phyloP scores from a whole-genome alignment of 2,888 invertebrate species.

The Plusia festucae region DNA sequence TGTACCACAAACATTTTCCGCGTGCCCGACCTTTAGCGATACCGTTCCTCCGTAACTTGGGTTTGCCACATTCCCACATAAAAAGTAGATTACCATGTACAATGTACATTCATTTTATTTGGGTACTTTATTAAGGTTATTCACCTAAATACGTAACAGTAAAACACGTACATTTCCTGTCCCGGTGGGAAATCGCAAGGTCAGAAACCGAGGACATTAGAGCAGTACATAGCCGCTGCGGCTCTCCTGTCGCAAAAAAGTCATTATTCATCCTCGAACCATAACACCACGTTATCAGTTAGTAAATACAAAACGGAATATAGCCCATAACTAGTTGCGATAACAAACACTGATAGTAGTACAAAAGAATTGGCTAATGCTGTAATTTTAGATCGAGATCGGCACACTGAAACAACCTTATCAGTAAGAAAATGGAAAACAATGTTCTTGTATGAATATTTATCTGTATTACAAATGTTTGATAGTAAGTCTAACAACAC shows the following conservation, averaged over 20 bases:
- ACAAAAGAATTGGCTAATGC: conserved; percentile 64
- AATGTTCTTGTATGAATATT: conserved; percentile 26
- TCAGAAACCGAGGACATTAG: conserved; percentile 54
- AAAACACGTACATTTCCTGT: conserved; percentile 49
- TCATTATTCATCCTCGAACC: conserved; percentile 45
- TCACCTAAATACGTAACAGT: conserved; percentile 54
- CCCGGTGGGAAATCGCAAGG: conserved; percentile 58
- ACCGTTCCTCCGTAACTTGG: conserved; percentile 28
- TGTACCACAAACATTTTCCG: conserved; percentile 33
- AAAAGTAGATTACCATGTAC: conserved; percentile 34
- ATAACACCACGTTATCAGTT: conserved; percentile 60
- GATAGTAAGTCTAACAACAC: conserved; percentile 1
- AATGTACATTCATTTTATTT: conserved; percentile 27
- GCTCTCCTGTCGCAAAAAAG: conserved; percentile 31
- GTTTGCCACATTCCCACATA: conserved; percentile 36
- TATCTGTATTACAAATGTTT: conserved; percentile 6
- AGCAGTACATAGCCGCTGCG: conserved; percentile 1
- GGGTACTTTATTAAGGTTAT: conserved; percentile 42
- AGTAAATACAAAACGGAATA: conserved; percentile 60
- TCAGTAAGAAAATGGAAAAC: conserved; percentile 27
- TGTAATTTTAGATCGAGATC: conserved; percentile 40
- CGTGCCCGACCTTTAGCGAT: conserved; percentile 22
- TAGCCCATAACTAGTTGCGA: conserved; percentile 56
- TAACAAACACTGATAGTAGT: conserved; percentile 63
- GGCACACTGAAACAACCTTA: conserved; percentile 40